Percentiles rank a stretch among this genome's conserved stretches.
phyloP scores from a whole-genome alignment of 2,888 invertebrate species.

The Scaptomyza polygonia region DNA sequence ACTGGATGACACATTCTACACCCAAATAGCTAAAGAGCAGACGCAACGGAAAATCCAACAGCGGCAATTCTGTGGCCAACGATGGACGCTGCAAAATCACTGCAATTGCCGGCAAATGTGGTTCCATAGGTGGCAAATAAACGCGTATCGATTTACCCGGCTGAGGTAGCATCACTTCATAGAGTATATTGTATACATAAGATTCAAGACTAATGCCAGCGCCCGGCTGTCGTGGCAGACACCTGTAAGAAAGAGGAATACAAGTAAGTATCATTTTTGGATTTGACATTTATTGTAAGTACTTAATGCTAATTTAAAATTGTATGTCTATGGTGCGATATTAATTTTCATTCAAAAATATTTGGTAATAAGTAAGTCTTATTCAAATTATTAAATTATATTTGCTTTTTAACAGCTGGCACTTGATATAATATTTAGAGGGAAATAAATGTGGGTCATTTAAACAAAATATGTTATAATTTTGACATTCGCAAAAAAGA shows the following conservation, averaged over 20 bases:
- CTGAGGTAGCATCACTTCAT: slow-evolving; percentile 95
- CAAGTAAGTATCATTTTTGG: not conserved
- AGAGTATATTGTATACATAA: slow-evolving; percentile 97
- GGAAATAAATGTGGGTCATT: not conserved
- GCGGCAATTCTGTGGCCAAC: slow-evolving; percentile 93
- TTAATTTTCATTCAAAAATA: not conserved
- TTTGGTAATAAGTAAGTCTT: not conserved
- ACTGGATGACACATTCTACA: slow-evolving; percentile 95
- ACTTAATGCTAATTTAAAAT: too few species aligned
- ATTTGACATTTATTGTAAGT: not conserved
- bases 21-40: slow-evolving; percentile 95
- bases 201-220: slow-evolving; percentile 94
- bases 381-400: not conserved
- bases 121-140: slow-evolving; percentile 89
- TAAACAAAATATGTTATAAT: not conserved
- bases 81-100: slow-evolving; percentile 91
- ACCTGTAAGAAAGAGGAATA: slow-evolving; percentile 84
- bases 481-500: too few species aligned
- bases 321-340: not conserved
- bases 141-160: slow-evolving; percentile 94
- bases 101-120: slow-evolving; percentile 88
- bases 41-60: slow-evolving; percentile 96
- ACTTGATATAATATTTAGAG: not conserved
- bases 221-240: slow-evolving; percentile 91
- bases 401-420: not conserved